These are phyloP conservation scores for Ophion ellenae DNA, from an alignment of 2,888 invertebrate genomes.

Conservation along the genomic window DNA sequence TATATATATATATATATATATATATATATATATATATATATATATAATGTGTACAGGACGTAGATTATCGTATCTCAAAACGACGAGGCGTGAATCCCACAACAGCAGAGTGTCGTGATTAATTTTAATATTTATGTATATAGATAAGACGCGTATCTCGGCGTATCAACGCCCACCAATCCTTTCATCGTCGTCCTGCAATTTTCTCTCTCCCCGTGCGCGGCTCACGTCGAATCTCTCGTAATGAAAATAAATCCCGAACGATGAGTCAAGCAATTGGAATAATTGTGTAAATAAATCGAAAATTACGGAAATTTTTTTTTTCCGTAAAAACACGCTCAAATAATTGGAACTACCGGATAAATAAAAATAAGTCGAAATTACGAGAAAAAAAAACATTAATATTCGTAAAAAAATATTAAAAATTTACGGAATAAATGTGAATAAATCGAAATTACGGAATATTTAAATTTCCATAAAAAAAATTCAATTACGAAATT, in stretches of 20 bases:
- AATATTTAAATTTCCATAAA: too few species aligned
- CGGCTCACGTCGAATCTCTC: not conserved
- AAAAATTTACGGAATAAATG: too few species aligned
- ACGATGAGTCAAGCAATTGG: not conserved
- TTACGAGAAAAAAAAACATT: too few species aligned
- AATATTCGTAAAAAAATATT: too few species aligned
- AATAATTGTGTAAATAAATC: not conserved
- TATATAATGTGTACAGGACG: constrained; percentile 15
- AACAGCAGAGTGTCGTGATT: constrained; percentile 30
- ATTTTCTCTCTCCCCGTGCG: not conserved
- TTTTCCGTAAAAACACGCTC: too few species aligned
- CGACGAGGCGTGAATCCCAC: constrained; percentile 42
- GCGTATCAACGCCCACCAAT: constrained; percentile 33
- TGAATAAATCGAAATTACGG: too few species aligned
- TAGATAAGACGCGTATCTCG: constrained; percentile 20
- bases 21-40: too few species aligned
- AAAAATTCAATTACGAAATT: too few species aligned
- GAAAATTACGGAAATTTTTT: not conserved
- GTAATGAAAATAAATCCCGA: not conserved
- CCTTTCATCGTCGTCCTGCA: constrained; percentile 14
- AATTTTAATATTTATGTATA: constrained; percentile 42
- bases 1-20: too few species aligned
- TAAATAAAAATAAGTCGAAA: not conserved
- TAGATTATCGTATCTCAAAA: constrained; percentile 40
- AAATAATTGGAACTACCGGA: too few species aligned